Conservation (phyloP, 2,113 vertebrate species). For the Pterocles orientalis region DNA sequence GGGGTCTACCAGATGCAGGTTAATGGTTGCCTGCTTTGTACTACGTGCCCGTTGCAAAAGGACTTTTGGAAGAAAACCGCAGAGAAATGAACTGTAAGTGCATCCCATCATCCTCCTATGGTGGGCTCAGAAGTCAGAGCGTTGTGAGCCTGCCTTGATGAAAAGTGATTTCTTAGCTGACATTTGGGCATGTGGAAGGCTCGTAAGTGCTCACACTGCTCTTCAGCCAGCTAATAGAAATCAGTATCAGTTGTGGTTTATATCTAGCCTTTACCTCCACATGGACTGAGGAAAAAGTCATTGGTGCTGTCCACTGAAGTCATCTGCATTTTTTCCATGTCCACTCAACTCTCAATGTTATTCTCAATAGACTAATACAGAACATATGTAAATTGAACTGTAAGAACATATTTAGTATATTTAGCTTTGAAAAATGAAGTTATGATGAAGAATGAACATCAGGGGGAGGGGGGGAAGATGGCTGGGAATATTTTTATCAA, state of each 20-base stretch:
- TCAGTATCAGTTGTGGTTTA: slow-evolving; percentile 8
- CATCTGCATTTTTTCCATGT: not conserved
- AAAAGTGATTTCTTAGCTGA: slow-evolving; percentile 43
- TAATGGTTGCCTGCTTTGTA: not conserved
- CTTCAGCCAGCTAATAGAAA: slow-evolving; percentile 28
- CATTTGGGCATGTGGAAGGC: not conserved
- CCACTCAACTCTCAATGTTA: not conserved
- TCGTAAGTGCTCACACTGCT: not conserved
- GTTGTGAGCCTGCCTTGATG: not conserved
- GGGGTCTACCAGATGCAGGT: slow-evolving; percentile 38
- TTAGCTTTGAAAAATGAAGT: slow-evolving; percentile 49
- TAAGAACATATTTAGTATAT: not conserved
- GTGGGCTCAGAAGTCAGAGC: not conserved
- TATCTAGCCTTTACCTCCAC: not conserved
- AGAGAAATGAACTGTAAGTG: slow-evolving; percentile 36
- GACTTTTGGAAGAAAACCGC: slow-evolving; percentile 20
- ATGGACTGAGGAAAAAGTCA: not conserved
- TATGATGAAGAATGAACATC: slow-evolving; percentile 11
- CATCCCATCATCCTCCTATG: not conserved
- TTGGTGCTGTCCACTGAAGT: not conserved
- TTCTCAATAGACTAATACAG: slow-evolving; percentile 42
- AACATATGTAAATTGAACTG: slow-evolving; percentile 21
- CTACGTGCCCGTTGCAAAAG: not conserved
- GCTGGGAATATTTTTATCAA: slow-evolving; percentile 18
- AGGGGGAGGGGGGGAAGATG: not conserved